Base-by-base conservation (phyloP, 2,888 invertebrate genomes). In the Dusona sp. region DNA sequence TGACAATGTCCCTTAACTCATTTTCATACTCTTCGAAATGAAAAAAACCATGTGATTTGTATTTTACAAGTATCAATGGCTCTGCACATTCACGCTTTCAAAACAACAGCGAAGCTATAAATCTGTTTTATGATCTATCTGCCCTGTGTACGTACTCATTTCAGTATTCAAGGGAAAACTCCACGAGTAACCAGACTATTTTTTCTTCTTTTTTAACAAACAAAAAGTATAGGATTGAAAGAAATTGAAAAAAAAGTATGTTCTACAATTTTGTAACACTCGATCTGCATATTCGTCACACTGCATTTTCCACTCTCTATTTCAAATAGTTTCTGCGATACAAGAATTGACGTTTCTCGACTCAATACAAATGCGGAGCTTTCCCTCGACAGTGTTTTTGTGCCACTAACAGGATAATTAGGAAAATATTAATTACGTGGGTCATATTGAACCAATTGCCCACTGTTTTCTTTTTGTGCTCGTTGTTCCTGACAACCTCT, bases 1-100 rank as follows among this genome's bases (percentile, higher is more conserved):
- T 73, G 57, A 83, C 57, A 19, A 42, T 80, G 11, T 42, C 13
- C 13, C 11, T 42, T 79, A 45, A n/a, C 74, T 83, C 64, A 54
- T 85, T 84, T 67, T 87, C 86, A 67, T 72, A 84, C 42, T 68
- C 70, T 75, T 81, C 79, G 42, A 77, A 79, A 85, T 84, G 80
- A 11, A 36, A 38, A 61, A 25, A 80, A 75, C 61, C 51, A 74
- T 67, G 68, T 82, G 65, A 83, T 83, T 75, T 57, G 64, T 48
- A 81, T 77, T 38, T 72, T 67, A 85, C 33, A 57, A 65, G 29
- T 77, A 81, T 77, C 25, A 80, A 77, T 61, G 81, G 3, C 29
- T n/a, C n/a, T 61, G 29, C 29, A 7, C 8, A 36, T 67, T 67
- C 38, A 38, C 22, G 38, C 1, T 29, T 22, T 16, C 22, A 61